Evolutionary conservation across 2,888 invertebrate species (phyloP), one percentile per base, ranked within the genome.

Genomic region (Drosophila tripunctata): DNA sequence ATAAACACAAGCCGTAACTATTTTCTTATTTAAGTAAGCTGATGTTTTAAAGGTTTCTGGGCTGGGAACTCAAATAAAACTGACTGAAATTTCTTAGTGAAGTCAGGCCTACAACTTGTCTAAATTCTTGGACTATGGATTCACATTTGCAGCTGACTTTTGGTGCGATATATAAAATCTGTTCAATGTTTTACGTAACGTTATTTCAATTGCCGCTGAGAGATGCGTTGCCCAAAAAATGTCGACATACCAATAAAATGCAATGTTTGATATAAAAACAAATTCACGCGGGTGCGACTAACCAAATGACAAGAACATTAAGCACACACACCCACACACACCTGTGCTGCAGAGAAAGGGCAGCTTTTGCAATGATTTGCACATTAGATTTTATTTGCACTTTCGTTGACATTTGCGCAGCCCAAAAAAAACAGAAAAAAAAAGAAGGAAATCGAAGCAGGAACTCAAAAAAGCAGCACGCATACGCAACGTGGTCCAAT

Each of bases 381-480:
- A 76, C 85, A 85, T 85, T 88, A 78, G 88, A 88, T 87, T 84
- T 84, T 88, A 84, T 88, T 88, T 88, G 88, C 86, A 82, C 87
- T 85, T 84, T 79, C 68, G 77, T 72, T 87, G 88, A 82, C 79
- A 85, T 81, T 86, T 78, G 75, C 82, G 64, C 76, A 82, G 82
- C 69, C 68, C 65, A 56, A 55, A 82, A 54, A 50, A 27, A 58
- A 50, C 57, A 58, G 30, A 33, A 61, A 45, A 47, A 73, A 17
- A 22, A n/a, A 40, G 24, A 24, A 15, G 17, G 19, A 45, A 15
- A 45, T 50, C 35, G 35, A 36, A 14, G 48, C 27, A 24, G 15
- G 12, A 79, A 35, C 40, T 27, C 62, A 51, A 47, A 48, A 8
- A 43, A 10, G 54, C 36, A 68, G 45, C 57, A 73, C 71, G 55